A percentile compares a stretch with the other conserved stretches of the same genome.
Evolutionary conservation across 2,888 invertebrate species (phyloP).

Genomic region (Pterostichus niger): DNA sequence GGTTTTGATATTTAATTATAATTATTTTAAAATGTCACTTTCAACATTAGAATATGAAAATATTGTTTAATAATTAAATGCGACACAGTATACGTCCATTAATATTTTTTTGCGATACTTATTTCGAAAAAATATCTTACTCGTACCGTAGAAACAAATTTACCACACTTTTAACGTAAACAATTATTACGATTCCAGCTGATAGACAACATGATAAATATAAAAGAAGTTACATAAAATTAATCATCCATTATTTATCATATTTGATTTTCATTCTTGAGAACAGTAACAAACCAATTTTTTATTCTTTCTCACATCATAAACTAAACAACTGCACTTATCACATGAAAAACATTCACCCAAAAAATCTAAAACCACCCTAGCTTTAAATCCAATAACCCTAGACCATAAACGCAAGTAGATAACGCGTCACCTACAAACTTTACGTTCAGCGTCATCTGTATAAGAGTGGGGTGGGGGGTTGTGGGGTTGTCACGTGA

Average conservation of each 20-base stretch:
- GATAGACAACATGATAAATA: too few species aligned
- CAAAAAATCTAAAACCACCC: not conserved
- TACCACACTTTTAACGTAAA: too few species aligned
- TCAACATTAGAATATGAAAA: too few species aligned
- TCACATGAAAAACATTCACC: conserved; percentile 8
- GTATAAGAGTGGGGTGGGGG: not conserved
- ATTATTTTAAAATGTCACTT: too few species aligned
- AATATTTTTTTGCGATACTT: too few species aligned
- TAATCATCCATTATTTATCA: not conserved
- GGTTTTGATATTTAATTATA: too few species aligned
- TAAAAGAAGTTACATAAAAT: too few species aligned
- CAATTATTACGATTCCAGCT: too few species aligned
- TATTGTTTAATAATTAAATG: too few species aligned
- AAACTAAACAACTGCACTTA: not conserved
- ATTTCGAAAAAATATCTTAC: too few species aligned
- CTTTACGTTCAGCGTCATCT: not conserved
- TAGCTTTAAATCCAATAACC: conserved; percentile 15
- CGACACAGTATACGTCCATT: too few species aligned
- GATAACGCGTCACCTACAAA: conserved; percentile 19
- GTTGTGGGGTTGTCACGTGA: not conserved
- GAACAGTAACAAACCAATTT: not conserved
- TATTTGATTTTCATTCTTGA: not conserved
- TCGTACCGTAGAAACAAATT: too few species aligned
- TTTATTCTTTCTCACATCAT: conserved; percentile 9
- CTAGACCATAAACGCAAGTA: conserved; percentile 13